phyloP scores from a whole-genome alignment of 2,888 invertebrate species.

The Ryuthela nishihirai region DNA sequence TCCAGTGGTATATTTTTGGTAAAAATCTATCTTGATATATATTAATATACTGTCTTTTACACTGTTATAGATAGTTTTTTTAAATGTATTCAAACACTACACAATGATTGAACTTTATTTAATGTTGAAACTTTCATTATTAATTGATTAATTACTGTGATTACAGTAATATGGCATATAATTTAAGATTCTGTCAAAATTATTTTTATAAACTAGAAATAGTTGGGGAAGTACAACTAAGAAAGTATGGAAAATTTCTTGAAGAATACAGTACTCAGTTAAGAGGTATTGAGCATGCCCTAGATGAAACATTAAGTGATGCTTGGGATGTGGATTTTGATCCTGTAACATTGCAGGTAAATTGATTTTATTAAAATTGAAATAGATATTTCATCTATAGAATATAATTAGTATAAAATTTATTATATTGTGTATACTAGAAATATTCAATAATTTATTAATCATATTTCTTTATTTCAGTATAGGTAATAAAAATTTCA shows the following conservation, averaged over 20 bases:
- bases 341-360: conserved; percentile 51
- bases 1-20: no score
- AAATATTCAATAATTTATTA: neutral
- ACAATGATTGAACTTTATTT: no score
- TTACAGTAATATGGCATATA: no score
- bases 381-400: neutral
- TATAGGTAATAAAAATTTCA: no score
- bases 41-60: no score
- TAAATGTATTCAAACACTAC: no score
- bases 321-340: conserved; percentile 52
- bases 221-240: conserved; percentile 52
- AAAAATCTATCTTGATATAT: no score
- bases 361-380: neutral
- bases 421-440: neutral
- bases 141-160: no score
- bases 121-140: no score
- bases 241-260: conserved; percentile 51
- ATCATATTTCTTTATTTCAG: no score
- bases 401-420: neutral
- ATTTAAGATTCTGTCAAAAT: neutral
- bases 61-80: no score
- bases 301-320: conserved; percentile 51
- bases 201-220: conserved; percentile 47
- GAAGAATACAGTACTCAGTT: conserved; percentile 52
- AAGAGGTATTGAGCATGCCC: conserved; percentile 52